phyloP scores from a whole-genome alignment of 2,888 invertebrate genomes.

The Syrista parreyssii region DNA sequence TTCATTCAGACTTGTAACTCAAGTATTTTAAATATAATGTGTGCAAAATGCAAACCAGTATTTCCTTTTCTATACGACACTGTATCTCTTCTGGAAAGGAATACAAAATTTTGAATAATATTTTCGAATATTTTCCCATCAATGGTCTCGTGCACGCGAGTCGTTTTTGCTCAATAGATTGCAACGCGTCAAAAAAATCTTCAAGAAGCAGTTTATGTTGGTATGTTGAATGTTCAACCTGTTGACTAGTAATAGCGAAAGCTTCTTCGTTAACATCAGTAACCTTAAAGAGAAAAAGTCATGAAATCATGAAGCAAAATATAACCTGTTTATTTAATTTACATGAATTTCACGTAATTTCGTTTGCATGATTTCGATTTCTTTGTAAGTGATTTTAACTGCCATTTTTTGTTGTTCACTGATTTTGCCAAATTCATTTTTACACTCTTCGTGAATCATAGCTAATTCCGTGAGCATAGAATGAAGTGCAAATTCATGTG shows the following conservation, averaged over 20 bases:
- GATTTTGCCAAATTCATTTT: conserved; percentile 21
- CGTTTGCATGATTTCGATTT: conserved; percentile 20
- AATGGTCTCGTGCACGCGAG: conserved; percentile 20
- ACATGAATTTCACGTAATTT: conserved; percentile 23
- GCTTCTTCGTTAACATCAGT: conserved; percentile 16
- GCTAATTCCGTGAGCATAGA: conserved; percentile 30
- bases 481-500: conserved; percentile 28
- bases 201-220: conserved; percentile 27
- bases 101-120: conserved; percentile 30
- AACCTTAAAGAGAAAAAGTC: conserved; percentile 11
- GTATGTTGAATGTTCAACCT: conserved; percentile 17
- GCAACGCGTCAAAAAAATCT: conserved; percentile 23
- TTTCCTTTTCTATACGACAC: conserved; percentile 31
- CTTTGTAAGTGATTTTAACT: conserved; percentile 21
- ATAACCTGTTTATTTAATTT: not conserved
- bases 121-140: conserved; percentile 33
- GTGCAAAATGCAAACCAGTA: conserved; percentile 26
- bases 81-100: conserved; percentile 28
- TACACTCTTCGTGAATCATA: conserved; percentile 20
- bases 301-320: not conserved
- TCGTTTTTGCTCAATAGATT: conserved; percentile 27
- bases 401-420: conserved; percentile 25
- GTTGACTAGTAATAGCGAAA: conserved; percentile 22
- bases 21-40: not conserved
- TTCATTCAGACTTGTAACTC: not conserved